Base-by-base conservation (phyloP, 2,888 invertebrate species). In the Amiota mariae region DNA sequence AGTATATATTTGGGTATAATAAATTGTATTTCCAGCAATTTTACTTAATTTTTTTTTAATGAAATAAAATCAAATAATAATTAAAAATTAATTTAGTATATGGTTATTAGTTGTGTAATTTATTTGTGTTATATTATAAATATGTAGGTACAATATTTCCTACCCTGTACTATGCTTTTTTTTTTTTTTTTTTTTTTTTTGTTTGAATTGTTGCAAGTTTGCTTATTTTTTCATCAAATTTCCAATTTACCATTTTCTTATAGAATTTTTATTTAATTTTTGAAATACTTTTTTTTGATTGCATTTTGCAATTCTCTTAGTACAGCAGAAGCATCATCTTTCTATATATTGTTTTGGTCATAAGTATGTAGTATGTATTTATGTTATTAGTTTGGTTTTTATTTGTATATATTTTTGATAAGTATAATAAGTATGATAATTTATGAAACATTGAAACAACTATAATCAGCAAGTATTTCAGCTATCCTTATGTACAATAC, bases 401-500 rank as follows among this genome's bases (percentile, higher is more conserved):
- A n/a, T n/a, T n/a, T n/a, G 6, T 68, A 59, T 59, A 18, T 59
- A 59, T 1, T 15, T 59, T 9, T 59, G 1, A 6, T 36, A 6
- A 36, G 6, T 59, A 59, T 59, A 20, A 10, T 20, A 9, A 8
- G 20, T 67, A 66, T 49, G 46, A 47, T 11, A 67, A 49, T 15
- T 36, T 67, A n/a, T 68, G n/a, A 10, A 36, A 68, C 24, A 68
- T 68, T 68, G 67, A 68, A 67, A 54, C 74, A 82, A 78, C 77
- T 70, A 79, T 77, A 81, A 85, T 87, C 87, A 87, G 86, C 87
- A 87, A 88, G 87, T 87, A 85, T 80, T 83, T 83, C 88, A 87
- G 87, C 82, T 84, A 83, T 81, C 76, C 80, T 67, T 82, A 84
- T 87, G 75, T 87, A 81, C 87, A 87, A 36, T 36, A 36, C 36